Evolutionary conservation across 2,888 invertebrate genomes (phyloP).

Genomic region (Xylota segnis): DNA sequence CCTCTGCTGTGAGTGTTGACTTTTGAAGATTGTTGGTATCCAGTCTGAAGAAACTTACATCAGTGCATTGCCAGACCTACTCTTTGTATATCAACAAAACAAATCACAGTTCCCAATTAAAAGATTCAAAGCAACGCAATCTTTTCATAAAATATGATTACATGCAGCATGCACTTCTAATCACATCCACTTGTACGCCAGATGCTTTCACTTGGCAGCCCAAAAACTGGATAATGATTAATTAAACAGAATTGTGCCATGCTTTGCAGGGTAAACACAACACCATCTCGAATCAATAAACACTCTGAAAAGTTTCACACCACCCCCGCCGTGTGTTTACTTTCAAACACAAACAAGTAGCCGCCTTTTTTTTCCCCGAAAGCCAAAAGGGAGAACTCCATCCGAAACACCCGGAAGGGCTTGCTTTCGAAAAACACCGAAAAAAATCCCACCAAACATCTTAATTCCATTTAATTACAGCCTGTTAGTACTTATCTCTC

Average conservation of each 20-base stretch:
- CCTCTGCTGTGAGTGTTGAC: too few relatives aligned
- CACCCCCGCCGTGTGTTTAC: not conserved
- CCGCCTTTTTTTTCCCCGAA: not conserved
- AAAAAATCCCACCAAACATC: slow-evolving; percentile 24
- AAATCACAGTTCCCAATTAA: too few relatives aligned
- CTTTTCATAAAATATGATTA: not conserved
- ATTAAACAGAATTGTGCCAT: slow-evolving; percentile 3
- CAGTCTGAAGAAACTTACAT: too few relatives aligned
- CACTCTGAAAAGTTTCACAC: slow-evolving; percentile 42
- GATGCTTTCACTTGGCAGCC: not conserved
- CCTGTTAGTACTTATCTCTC: slow-evolving; percentile 22
- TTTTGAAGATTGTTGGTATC: too few relatives aligned
- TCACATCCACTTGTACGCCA: too few relatives aligned
- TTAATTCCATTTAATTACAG: slow-evolving; percentile 21
- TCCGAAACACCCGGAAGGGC: slow-evolving; percentile 12
- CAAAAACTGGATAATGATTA: not conserved
- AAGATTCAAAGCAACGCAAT: not conserved
- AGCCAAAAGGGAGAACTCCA: slow-evolving; percentile 1
- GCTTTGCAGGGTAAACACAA: slow-evolving; percentile 10
- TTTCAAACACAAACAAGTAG: slow-evolving; percentile 31
- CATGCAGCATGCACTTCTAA: not conserved
- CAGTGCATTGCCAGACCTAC: too few relatives aligned
- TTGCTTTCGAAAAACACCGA: not conserved
- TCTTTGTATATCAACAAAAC: too few relatives aligned
- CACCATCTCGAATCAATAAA: slow-evolving; percentile 50